Base-by-base conservation (phyloP, 2,888 invertebrate species). In the Apotomis turbidana region DNA sequence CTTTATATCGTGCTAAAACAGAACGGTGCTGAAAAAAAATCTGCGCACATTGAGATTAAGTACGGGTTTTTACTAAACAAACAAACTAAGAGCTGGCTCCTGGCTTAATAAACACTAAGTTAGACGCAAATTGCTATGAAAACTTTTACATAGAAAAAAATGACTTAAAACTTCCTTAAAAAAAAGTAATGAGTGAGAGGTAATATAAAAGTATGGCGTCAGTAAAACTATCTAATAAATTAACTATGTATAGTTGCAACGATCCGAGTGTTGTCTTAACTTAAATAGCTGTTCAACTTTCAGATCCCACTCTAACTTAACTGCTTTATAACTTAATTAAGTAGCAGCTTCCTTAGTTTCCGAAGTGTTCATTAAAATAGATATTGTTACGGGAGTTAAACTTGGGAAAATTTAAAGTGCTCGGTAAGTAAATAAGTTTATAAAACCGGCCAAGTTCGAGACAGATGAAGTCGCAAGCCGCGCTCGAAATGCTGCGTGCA, bases 291-390 rank as follows among this genome's bases (percentile, higher is more conserved):
- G 66, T 49, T 71, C 64, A 73, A 77, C 73, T 75, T 78, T 55
- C 70, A 68, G 76, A 74, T 70, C 75, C 62, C 74, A 70, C 72
- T 73, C 68, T 68, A 75, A 74, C 70, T 71, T 55, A 74, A 72
- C 70, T 51, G 66, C 66, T 62, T 70, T 74, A 75, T 76, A 75
- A 76, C 77, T 75, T 75, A 75, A 72, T 70, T 75, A 71, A 77
- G 71, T 38, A 74, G 60, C 74, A 71, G 66, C 71, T 71, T 71
- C 71, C 68, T 75, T 76, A 78, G 78, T 78, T 77, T 61, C 27
- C 70, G 72, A 74, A 77, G 77, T 74, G 76, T 78, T 77, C 77
- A 77, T 79, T 81, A 79, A 76, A 79, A 77, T 75, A 74, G 75
- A 74, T 75, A 77, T 73, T 76, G 75, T 77, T 76, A 68, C 73